These are phyloP conservation scores for Drosophila quasianomalipes DNA, from an alignment of 2,888 invertebrate species.

Conservation along the genomic window DNA sequence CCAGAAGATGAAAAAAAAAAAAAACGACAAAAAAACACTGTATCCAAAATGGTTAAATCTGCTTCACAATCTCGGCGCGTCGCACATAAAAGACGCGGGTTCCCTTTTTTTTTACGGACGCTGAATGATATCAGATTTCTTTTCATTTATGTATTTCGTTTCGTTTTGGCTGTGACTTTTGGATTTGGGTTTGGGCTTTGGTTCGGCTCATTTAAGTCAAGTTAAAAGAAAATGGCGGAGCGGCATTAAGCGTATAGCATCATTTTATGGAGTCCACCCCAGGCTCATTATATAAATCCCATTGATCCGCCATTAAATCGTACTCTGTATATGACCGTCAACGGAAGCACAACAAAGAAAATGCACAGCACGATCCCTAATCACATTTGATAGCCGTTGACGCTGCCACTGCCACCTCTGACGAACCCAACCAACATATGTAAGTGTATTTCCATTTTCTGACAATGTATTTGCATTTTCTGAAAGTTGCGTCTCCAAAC, in stretches of 20 bases:
- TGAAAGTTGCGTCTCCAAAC: neutral
- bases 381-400: conserved; percentile 33
- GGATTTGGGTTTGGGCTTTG: conserved; percentile 18
- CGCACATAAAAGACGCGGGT: conserved; percentile 72
- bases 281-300: conserved; percentile 73
- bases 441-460: conserved; percentile 15
- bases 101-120: conserved; percentile 66
- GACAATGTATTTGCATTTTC: neutral
- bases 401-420: conserved; percentile 20
- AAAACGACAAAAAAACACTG: conserved; percentile 47
- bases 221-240: conserved; percentile 67
- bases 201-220: conserved; percentile 39
- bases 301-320: conserved; percentile 76
- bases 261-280: conserved; percentile 67
- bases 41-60: conserved; percentile 77
- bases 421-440: conserved; percentile 15
- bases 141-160: conserved; percentile 53
- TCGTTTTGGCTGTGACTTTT: conserved; percentile 41
- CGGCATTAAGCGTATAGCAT: conserved; percentile 48
- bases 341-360: conserved; percentile 31
- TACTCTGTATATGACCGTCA: conserved; percentile 43
- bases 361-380: conserved; percentile 21
- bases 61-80: conserved; percentile 71
- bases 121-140: conserved; percentile 78
- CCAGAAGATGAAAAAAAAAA: conserved; percentile 5